Evolutionary conservation across 1,140 invertebrate genomes (phyloP), one percentile per base, ranked within the genome.

Genomic region (Goniozus legneri): DNA sequence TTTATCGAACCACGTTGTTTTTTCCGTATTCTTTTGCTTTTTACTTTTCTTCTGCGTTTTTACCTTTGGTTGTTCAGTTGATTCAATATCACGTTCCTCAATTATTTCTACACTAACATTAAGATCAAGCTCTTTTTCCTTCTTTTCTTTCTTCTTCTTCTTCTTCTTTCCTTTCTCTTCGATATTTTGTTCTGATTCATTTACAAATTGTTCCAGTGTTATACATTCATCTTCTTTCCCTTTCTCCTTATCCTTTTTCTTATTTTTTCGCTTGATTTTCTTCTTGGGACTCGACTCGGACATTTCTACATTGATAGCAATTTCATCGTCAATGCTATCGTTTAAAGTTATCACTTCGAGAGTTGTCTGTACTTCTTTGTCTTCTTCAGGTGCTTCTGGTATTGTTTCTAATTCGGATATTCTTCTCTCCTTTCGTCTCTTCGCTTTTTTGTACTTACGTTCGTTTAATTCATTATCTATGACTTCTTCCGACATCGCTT

Each of bases 381-480:
- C 61, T 41, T 60, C 60, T 35, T 70, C 69, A 8, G 62, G 53
- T 24, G 21, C 54, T 56, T 72, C 69, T 12, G 55, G 48, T 41
- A 72, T 72, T 1, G 67, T 72, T 48, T 69, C 66, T 14, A 72
- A 38, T 50, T 42, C 54, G 3, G 55, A 64, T 14, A 51, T 51
- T 46, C 51, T 53, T 21, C 39, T 30, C 10, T 51, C 21, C 38
- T 54, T 63, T 6, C 24, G 4, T 14, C 44, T 60, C 38, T 60
- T 56, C 7, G 30, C 21, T 30, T 58, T 63, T 20, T 54, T 57
- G 19, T 33, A 64, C 32, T 59, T 69, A 15, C 44, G 44, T 34
- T 70, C 65, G 13, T 69, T 71, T 6, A 55, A 30, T 34, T 66
- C 55, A 22, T 72, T 70, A 20, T 71, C 67, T 13, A 44, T 51